Conservation (phyloP, 2,888 invertebrate genomes). For the Spilosoma lubricipeda region DNA sequence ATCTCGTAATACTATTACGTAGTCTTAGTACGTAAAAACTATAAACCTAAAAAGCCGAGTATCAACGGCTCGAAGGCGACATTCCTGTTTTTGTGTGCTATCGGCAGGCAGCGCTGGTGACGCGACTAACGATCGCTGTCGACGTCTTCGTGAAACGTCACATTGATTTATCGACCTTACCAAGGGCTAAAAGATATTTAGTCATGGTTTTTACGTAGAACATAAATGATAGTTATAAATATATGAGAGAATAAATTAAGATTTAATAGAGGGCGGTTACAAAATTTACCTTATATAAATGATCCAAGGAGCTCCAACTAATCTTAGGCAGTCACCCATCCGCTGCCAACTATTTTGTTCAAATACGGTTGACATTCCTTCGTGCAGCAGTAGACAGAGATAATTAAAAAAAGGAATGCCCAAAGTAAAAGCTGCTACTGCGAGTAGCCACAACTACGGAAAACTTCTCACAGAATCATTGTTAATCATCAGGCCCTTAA, state of each 20-base stretch:
- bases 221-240: constrained; percentile 6
- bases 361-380: no score
- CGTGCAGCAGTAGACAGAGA: no score
- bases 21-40: background rate
- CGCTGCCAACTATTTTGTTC: no score
- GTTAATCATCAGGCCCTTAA: background rate
- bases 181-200: constrained; percentile 22
- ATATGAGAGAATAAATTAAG: background rate
- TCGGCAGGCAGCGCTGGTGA: constrained; percentile 64
- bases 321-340: no score
- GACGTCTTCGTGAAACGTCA: constrained; percentile 72
- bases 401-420: no score
- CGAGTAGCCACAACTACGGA: background rate
- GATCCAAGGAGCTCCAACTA: no score
- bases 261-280: background rate
- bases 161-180: constrained; percentile 71
- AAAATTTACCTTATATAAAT: background rate
- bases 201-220: constrained; percentile 17
- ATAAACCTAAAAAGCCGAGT: background rate
- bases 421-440: background rate
- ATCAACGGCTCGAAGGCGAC: constrained; percentile 29
- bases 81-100: constrained; percentile 71
- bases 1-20: background rate
- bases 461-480: background rate
- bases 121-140: constrained; percentile 73